phyloP scores from a whole-genome alignment of 2,797 vertebrate genomes.

The Leptodactylus fallax region DNA sequence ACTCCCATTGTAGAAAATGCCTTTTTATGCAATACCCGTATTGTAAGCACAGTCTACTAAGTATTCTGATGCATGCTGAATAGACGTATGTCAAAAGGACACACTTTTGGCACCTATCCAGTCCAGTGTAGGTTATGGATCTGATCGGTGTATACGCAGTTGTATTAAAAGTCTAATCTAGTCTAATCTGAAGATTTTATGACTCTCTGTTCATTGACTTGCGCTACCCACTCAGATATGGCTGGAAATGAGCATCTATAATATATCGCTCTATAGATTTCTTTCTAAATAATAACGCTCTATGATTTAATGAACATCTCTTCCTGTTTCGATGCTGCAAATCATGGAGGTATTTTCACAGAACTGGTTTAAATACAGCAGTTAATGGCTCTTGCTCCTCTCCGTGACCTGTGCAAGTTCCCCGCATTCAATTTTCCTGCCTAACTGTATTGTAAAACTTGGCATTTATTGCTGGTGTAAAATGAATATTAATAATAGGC shows the following conservation, averaged over 20 bases:
- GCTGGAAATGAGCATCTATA: background rate
- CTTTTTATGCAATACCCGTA: too few relatives aligned
- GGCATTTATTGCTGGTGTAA: constrained; percentile 51
- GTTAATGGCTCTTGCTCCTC: constrained; percentile 22
- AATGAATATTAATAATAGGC: constrained; percentile 57
- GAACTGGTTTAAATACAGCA: constrained; percentile 17
- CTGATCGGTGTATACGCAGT: too few relatives aligned
- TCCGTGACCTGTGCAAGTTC: constrained; percentile 27
- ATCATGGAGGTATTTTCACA: background rate
- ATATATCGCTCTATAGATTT: background rate
- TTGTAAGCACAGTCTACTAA: too few relatives aligned
- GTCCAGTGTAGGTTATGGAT: too few relatives aligned
- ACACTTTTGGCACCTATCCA: too few relatives aligned
- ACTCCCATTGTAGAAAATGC: too few relatives aligned
- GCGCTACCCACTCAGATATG: background rate
- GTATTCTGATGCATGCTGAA: too few relatives aligned
- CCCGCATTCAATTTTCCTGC: constrained; percentile 30
- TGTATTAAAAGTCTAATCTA: background rate
- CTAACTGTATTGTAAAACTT: constrained; percentile 52
- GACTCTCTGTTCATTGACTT: background rate
- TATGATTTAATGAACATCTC: constrained; percentile 6
- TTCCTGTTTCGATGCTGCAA: background rate
- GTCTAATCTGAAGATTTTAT: background rate
- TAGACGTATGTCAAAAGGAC: too few relatives aligned
- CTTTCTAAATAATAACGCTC: background rate